A percentile compares a stretch with the other conserved stretches of the same genome.
Conservation (phyloP, 2,888 invertebrate species). For the Gryllus longicercus region DNA sequence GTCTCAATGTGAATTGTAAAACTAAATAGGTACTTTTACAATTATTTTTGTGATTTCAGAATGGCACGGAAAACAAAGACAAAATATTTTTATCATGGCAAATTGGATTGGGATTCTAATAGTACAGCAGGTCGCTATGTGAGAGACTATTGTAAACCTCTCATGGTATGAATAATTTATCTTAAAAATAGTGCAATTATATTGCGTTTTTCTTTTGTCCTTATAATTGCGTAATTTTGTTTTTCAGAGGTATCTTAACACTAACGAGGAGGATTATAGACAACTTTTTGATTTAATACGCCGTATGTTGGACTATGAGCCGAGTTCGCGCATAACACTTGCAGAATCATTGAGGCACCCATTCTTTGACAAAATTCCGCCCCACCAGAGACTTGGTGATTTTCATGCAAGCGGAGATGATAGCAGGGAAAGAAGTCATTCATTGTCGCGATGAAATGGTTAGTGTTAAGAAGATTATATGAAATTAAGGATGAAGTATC, state of each 20-base stretch:
- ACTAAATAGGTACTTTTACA: slow-evolving; percentile 30
- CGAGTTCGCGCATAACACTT: slow-evolving; percentile 81
- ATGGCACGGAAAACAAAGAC: slow-evolving; percentile 89
- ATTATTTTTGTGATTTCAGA: slow-evolving; percentile 51
- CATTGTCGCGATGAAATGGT: slow-evolving; percentile 61
- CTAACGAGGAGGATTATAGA: slow-evolving; percentile 85
- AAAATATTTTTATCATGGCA: slow-evolving; percentile 96
- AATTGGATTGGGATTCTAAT: slow-evolving; percentile 97
- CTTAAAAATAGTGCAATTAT: neutral
- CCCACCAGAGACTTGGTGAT: slow-evolving; percentile 69
- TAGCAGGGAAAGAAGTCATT: slow-evolving; percentile 64
- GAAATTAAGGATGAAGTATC: neutral
- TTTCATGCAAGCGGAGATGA: slow-evolving; percentile 50
- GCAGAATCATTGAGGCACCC: slow-evolving; percentile 86
- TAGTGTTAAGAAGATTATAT: neutral
- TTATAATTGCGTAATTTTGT: slow-evolving; percentile 28
- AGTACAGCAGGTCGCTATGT: slow-evolving; percentile 96
- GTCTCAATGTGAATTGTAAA: neutral
- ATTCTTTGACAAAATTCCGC: slow-evolving; percentile 84
- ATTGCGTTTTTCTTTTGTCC: neutral
- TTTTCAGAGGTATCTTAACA: slow-evolving; percentile 81
- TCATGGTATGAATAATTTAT: slow-evolving; percentile 64
- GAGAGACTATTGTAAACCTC: slow-evolving; percentile 94
- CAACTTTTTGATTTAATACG: slow-evolving; percentile 92
- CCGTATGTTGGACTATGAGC: slow-evolving; percentile 97